Percentiles rank a stretch among this genome's conserved stretches.
Conservation (phyloP, 2,888 invertebrate genomes). For the Hemaris fuciformis region DNA sequence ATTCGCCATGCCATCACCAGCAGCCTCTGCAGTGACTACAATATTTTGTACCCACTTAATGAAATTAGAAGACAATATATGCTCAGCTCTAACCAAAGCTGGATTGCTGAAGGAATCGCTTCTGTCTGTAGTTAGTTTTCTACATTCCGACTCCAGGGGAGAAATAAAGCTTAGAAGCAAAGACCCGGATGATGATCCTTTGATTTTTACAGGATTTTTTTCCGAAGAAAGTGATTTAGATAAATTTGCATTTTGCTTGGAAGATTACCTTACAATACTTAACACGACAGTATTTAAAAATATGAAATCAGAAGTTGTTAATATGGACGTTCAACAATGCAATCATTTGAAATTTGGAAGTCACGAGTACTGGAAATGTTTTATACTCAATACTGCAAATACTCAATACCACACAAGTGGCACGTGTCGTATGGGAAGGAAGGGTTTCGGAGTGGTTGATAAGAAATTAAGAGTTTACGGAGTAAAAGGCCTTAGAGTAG, state of each 20-base stretch:
- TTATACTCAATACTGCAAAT: conserved; percentile 57
- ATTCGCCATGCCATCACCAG: conserved; percentile 31
- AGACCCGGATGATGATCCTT: conserved; percentile 35
- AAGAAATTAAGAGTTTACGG: conserved; percentile 68
- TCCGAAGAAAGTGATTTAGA: conserved; percentile 38
- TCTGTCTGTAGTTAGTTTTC: conserved; percentile 25
- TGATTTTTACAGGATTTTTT: conserved; percentile 36
- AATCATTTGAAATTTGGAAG: conserved; percentile 25
- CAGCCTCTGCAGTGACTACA: conserved; percentile 28
- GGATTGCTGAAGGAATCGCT: conserved; percentile 26
- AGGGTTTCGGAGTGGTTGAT: conserved; percentile 43
- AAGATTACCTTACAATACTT: conserved; percentile 34
- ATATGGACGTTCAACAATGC: conserved; percentile 33
- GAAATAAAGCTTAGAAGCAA: conserved; percentile 32
- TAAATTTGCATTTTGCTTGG: conserved; percentile 27
- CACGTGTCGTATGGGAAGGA: conserved; percentile 50
- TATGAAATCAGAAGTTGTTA: conserved; percentile 29
- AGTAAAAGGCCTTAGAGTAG: conserved; percentile 78
- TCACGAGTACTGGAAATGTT: conserved; percentile 47
- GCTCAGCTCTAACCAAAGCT: conserved; percentile 27
- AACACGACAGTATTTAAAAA: conserved; percentile 37
- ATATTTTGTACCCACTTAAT: conserved; percentile 31
- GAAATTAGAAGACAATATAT: conserved; percentile 30
- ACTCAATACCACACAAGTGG: conserved; percentile 80
- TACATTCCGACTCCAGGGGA: conserved; percentile 49